Evolutionary conservation across 2,888 invertebrate species (phyloP).

Genomic region (Yponomeuta plumbellus): DNA sequence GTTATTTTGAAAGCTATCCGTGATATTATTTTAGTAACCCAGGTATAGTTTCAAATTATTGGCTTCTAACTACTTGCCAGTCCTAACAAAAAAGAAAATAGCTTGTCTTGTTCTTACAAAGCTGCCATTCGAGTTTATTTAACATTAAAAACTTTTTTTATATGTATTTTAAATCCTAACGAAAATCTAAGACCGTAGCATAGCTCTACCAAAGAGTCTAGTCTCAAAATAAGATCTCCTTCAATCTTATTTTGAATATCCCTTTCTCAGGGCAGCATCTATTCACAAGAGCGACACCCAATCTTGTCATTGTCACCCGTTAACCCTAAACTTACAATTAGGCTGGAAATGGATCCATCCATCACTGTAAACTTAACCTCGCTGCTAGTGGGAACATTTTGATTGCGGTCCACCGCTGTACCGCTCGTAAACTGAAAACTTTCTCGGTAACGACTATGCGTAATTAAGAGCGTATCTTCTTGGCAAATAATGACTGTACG

Average conservation of each 20-base stretch:
- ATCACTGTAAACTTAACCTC: conserved; percentile 46
- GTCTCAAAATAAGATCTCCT: no score
- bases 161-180: no score
- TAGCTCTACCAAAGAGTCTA: no score
- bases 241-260: background rate
- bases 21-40: no score
- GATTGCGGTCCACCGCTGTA: conserved; percentile 53
- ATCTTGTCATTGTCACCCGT: background rate
- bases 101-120: no score
- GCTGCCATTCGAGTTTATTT: no score
- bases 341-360: conserved; percentile 48
- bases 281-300: background rate
- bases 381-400: conserved; percentile 44
- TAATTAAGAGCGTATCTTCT: conserved; percentile 47
- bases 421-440: conserved; percentile 46
- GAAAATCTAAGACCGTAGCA: no score
- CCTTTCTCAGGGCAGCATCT: background rate
- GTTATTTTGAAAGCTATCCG: no score
- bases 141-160: background rate
- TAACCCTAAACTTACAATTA: conserved; percentile 7
- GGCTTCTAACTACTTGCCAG: no score
- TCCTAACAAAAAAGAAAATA: no score
- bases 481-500: conserved; percentile 37
- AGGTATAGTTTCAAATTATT: no score
- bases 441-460: conserved; percentile 37